phyloP scores from a whole-genome alignment of 2,797 vertebrate genomes.

The Acanthopagrus latus region DNA sequence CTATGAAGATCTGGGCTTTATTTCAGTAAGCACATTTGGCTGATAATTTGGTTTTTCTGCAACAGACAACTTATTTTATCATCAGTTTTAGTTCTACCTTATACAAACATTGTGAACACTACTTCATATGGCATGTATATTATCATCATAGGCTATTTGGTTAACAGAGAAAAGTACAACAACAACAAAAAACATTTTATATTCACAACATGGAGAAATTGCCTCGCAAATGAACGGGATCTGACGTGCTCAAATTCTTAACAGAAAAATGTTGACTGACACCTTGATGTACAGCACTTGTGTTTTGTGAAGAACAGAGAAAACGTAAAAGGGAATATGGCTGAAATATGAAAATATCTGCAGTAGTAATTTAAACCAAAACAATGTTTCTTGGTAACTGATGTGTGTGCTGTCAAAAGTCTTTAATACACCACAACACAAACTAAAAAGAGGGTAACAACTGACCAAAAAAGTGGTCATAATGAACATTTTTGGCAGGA shows the following conservation, averaged over 20 bases:
- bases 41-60: slow-evolving; percentile 72
- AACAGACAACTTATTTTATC: slow-evolving; percentile 73
- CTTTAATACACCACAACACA: slow-evolving; percentile 13
- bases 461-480: slow-evolving; percentile 25
- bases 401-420: slow-evolving; percentile 10
- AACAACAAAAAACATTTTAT: slow-evolving; percentile 78
- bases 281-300: slow-evolving; percentile 30
- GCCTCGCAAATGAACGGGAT: slow-evolving; percentile 69
- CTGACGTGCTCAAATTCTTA: slow-evolving; percentile 37
- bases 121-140: slow-evolving; percentile 85
- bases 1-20: slow-evolving; percentile 72
- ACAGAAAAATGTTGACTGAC: slow-evolving; percentile 47
- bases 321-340: slow-evolving; percentile 16
- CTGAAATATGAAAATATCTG: slow-evolving; percentile 35
- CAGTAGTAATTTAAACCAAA: slow-evolving; percentile 24
- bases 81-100: slow-evolving; percentile 75
- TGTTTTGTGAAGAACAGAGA: slow-evolving; percentile 38
- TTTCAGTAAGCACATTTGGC: slow-evolving; percentile 74
- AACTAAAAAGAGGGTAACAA: slow-evolving; percentile 24
- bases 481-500: slow-evolving; percentile 50
- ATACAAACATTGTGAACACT: slow-evolving; percentile 81
- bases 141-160: slow-evolving; percentile 71
- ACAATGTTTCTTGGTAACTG: slow-evolving; percentile 7
- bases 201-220: slow-evolving; percentile 77
- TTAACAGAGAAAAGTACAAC: slow-evolving; percentile 79